These are phyloP conservation scores for Biston betularia DNA, from an alignment of 2,888 invertebrate species.

Conservation along the genomic window DNA sequence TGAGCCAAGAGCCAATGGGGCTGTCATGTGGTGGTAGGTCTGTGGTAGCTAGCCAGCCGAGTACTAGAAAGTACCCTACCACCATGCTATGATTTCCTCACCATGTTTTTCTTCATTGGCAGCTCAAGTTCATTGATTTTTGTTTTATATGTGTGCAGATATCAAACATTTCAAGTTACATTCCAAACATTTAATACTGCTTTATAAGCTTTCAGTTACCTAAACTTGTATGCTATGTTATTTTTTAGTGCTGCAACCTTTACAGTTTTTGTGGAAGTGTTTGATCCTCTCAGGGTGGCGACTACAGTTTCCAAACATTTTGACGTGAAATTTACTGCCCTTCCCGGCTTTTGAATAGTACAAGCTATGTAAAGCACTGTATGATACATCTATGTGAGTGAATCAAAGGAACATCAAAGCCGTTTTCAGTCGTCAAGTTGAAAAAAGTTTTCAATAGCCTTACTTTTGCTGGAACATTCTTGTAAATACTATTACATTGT, in stretches of 20 bases:
- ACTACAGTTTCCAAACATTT: conserved; percentile 17
- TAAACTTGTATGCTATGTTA: conserved; percentile 1
- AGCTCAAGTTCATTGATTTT: no score
- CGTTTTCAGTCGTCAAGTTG: conserved; percentile 6
- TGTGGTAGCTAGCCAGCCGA: no score
- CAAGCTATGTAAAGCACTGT: background rate
- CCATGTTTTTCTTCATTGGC: no score
- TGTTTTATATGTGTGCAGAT: background rate
- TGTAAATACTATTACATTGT: no score
- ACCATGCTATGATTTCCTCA: no score
- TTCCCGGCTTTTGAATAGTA: conserved; percentile 9
- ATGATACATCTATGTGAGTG: background rate
- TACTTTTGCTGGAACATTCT: background rate
- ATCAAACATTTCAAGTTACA: background rate
- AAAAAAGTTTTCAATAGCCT: background rate
- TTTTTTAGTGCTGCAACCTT: background rate
- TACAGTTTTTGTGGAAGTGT: background rate
- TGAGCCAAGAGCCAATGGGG: no score
- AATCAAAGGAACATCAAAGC: conserved; percentile 3
- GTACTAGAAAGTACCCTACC: no score
- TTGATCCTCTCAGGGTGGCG: conserved; percentile 6
- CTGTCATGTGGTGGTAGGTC: no score
- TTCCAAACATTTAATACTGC: background rate
- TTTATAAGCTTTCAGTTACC: background rate
- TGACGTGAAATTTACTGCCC: conserved; percentile 8